phyloP scores from a whole-genome alignment of 2,797 vertebrate species.

The Cetoscarus ocellatus region DNA sequence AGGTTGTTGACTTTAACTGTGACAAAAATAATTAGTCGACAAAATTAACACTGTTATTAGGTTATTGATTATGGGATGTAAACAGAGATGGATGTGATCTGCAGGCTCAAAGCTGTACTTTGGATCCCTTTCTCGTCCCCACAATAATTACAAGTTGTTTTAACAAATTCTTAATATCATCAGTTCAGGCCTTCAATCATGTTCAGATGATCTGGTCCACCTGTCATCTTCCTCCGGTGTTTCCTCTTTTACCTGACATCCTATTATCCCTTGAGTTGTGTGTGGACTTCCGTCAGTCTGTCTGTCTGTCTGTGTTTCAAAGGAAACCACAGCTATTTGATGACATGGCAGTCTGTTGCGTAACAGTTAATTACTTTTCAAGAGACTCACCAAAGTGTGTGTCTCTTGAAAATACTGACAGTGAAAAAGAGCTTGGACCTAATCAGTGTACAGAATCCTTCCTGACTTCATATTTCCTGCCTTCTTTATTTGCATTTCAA shows the following conservation, averaged over 20 bases:
- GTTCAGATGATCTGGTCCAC: conserved; percentile 13
- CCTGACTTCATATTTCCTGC: no score
- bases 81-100: no score
- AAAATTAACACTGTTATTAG: no score
- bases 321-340: conserved; percentile 30
- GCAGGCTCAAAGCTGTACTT: no score
- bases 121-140: no score
- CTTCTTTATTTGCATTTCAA: no score
- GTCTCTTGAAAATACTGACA: conserved; percentile 10
- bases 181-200: no score
- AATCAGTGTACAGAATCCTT: not conserved
- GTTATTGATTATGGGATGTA: no score
- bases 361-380: conserved; percentile 56
- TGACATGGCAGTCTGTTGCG: conserved; percentile 44
- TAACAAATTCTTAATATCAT: no score
- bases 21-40: no score
- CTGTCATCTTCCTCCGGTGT: conserved; percentile 16
- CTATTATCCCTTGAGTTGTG: conserved; percentile 19
- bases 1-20: no score
- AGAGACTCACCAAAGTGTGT: conserved; percentile 43
- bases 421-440: conserved; percentile 2
- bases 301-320: conserved; percentile 33
- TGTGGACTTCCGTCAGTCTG: conserved; percentile 39
- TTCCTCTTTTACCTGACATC: conserved; percentile 29
- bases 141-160: no score